Evolutionary conservation across 2,113 vertebrate species (phyloP), one percentile per base, ranked within the genome.

Genomic region (Heterotis niloticus): DNA sequence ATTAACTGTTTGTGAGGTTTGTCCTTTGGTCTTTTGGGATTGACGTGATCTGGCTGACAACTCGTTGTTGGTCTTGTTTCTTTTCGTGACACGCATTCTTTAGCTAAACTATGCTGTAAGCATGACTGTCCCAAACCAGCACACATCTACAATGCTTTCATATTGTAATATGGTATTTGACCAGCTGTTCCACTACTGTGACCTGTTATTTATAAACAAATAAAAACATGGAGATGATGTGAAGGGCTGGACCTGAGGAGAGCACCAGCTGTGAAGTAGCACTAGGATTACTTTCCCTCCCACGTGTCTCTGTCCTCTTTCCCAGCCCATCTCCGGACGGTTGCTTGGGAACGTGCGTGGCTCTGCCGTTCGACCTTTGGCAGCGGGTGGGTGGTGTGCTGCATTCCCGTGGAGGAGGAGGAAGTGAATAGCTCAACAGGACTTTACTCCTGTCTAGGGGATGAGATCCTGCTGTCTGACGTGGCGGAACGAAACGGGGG

Each of bases 401-500:
- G 62, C n/a, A 56, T 75, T 1, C 13, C 64, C 64, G 70, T 76
- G 67, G 60, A 60, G 78, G 82, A 7, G 23, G 65, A 23, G 20
- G 29, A 54, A 67, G 72, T 26, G 54, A 57, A 34, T 70, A 71
- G 64, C 65, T 59, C 26, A 72, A 69, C 76, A 29, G 73, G 81
- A 70, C 81, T 76, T 88, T 82, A 78, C 71, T 75, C 83, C 81
- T 85, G 88, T 87, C 85, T 10, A 14, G 20, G 59, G 13, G 59
- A 62, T 62, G 59, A 62, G 14, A 62, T 62, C 59, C 59, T 14
- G 59, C 59, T 34, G 56, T 51, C 20, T 60, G 17, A 64, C 9
- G 28, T 29, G 52, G 18, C 34, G 34, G 34, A 44, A 44, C 34
- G 34, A 44, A 44, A 4, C n/a, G n/a, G n/a, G n/a, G n/a, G n/a